Conservation (phyloP, 2,888 invertebrate species). For the Iphiclides podalirius region DNA sequence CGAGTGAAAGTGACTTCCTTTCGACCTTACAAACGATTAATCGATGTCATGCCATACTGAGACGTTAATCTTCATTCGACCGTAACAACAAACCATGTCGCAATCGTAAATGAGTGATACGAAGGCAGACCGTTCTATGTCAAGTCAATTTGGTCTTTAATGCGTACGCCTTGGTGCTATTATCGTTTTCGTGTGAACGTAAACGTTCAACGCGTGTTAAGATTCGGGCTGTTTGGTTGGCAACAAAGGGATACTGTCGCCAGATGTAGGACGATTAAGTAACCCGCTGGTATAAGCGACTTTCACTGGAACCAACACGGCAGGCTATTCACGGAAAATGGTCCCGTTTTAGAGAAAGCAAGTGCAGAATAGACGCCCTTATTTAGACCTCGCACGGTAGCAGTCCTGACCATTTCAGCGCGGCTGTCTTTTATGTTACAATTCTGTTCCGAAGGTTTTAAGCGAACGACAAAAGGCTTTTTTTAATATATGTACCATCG, state of each 20-base stretch:
- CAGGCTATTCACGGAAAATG: constrained; percentile 43
- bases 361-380: neutral
- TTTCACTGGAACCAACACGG: constrained; percentile 53
- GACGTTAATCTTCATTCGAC: constrained; percentile 17
- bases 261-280: constrained; percentile 24
- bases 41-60: constrained; percentile 29
- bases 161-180: neutral
- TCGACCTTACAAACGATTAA: constrained; percentile 31
- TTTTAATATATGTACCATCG: no score
- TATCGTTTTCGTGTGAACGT: neutral
- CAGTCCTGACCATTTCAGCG: neutral
- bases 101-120: constrained; percentile 1
- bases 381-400: neutral
- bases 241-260: constrained; percentile 18
- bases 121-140: neutral
- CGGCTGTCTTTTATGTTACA: no score
- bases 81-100: constrained; percentile 15
- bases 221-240: neutral
- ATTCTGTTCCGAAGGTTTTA: no score
- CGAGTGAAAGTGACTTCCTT: constrained; percentile 38
- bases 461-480: no score
- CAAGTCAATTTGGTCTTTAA: constrained; percentile 1
- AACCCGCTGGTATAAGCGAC: constrained; percentile 33
- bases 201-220: neutral
- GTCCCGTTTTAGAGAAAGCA: constrained; percentile 65